These are phyloP conservation scores for Chrosomus eos DNA, from an alignment of 2,797 vertebrate species.

Conservation along the genomic window DNA sequence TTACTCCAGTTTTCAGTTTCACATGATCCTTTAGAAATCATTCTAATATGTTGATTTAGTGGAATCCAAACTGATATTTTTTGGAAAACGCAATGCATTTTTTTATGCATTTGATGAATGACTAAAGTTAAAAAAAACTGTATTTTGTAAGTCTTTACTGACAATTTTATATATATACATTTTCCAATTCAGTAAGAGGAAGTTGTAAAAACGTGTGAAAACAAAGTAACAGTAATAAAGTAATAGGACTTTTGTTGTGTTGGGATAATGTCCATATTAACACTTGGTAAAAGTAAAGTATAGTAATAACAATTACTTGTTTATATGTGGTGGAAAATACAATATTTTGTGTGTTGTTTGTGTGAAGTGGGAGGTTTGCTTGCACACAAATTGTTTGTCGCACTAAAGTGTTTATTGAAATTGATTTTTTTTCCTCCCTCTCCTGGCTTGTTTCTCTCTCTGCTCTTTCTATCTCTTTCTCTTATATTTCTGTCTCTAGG, in stretches of 20 bases:
- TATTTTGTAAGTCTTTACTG: too few species aligned
- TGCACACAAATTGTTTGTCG: constrained; percentile 14
- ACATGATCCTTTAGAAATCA: background rate
- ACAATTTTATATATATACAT: background rate
- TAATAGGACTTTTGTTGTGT: background rate
- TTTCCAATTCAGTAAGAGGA: background rate
- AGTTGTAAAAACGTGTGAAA: background rate
- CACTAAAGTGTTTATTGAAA: constrained; percentile 52
- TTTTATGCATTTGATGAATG: background rate
- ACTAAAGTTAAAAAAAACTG: background rate
- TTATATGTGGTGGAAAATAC: constrained; percentile 7
- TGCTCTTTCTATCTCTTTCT: constrained; percentile 17
- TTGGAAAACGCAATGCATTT: background rate
- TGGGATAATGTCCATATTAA: background rate
- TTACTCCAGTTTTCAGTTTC: background rate
- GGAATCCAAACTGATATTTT: background rate
- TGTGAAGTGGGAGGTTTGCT: constrained; percentile 11
- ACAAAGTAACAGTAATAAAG: background rate
- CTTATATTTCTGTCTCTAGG: constrained; percentile 69
- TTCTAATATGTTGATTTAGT: background rate
- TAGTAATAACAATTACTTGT: background rate
- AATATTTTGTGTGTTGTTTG: background rate
- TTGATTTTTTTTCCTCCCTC: constrained; percentile 35
- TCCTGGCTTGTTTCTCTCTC: background rate
- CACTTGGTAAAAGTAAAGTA: background rate